Conservation (phyloP, 2,797 vertebrate species). For the Lepus oiostolus region DNA sequence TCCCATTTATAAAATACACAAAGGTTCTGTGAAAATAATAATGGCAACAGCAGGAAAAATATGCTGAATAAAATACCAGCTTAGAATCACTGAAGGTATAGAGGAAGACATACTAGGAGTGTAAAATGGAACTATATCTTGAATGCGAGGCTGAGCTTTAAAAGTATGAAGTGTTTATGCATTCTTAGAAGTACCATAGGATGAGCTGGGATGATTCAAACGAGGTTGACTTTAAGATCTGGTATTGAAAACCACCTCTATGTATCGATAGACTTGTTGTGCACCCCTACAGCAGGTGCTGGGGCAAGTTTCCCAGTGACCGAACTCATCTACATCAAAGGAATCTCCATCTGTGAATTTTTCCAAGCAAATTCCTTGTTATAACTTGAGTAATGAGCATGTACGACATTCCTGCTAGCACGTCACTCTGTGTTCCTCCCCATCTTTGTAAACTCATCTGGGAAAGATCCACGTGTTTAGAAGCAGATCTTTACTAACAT, state of each 20-base stretch:
- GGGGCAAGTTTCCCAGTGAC: not conserved
- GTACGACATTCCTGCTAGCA: not conserved
- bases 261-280: not conserved
- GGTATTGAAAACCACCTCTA: not conserved
- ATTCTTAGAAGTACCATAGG: not conserved
- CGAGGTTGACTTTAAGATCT: not conserved
- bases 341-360: not conserved
- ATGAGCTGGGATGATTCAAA: not conserved
- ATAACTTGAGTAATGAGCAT: not conserved
- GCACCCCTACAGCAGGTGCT: conserved; percentile 17
- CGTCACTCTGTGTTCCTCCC: not conserved
- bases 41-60: not conserved
- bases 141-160: not conserved
- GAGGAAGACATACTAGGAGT: not conserved
- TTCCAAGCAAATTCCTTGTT: conserved; percentile 61
- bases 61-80: not conserved
- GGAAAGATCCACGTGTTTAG: not conserved
- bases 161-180: not conserved
- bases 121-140: not conserved
- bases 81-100: not conserved
- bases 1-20: not conserved
- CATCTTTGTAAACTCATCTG: conserved; percentile 38
- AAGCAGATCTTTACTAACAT: not conserved
- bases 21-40: not conserved
- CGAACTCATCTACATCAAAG: not conserved